Percentiles rank a stretch among this genome's conserved stretches.
These are phyloP conservation scores for Odobenus rosmarus DNA, from an alignment of 2,113 vertebrate genomes.

Conservation along the genomic window DNA sequence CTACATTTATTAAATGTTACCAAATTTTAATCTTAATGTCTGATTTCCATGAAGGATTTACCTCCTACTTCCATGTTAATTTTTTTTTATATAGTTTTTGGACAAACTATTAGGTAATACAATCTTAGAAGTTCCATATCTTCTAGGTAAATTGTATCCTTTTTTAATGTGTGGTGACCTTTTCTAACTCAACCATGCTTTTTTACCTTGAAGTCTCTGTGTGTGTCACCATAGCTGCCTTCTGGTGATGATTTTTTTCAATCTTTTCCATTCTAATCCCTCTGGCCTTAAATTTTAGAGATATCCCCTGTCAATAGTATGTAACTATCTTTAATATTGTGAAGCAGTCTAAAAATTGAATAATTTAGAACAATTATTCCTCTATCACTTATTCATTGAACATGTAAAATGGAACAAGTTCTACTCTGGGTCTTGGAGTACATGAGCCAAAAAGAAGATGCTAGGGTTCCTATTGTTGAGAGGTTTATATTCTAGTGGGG, in stretches of 20 bases:
- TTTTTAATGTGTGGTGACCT: neutral
- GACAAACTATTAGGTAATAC: neutral
- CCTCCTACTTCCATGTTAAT: neutral
- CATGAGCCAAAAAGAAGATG: neutral
- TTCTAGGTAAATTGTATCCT: neutral
- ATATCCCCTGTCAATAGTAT: neutral
- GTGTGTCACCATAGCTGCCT: neutral
- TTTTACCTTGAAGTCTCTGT: neutral
- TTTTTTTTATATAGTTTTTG: neutral
- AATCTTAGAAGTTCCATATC: neutral
- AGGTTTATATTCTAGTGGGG: neutral
- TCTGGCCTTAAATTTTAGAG: neutral
- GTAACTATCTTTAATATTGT: neutral
- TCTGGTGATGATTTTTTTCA: neutral
- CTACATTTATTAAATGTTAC: neutral
- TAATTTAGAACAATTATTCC: neutral
- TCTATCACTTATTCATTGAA: neutral
- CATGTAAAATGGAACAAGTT: neutral
- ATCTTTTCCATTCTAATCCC: neutral
- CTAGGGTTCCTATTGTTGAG: neutral
- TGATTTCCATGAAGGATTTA: neutral
- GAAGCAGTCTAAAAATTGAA: neutral
- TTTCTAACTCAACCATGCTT: neutral
- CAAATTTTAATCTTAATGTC: neutral
- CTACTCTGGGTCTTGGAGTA: neutral